Evolutionary conservation across 2,797 vertebrate species (phyloP).

Genomic region (Mus caroli): DNA sequence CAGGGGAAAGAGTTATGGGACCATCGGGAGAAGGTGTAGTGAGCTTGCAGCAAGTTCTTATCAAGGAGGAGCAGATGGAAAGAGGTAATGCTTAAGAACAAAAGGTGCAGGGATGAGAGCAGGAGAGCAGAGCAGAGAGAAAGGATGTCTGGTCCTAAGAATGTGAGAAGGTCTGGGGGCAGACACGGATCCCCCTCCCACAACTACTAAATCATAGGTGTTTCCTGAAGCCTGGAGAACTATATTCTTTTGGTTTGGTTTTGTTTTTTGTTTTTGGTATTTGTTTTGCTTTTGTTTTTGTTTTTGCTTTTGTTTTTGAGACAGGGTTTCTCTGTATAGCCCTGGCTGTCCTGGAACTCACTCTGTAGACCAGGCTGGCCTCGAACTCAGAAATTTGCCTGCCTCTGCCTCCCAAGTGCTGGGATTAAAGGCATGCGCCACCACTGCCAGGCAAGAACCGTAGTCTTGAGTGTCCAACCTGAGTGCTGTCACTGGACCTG

Average conservation of each 20-base stretch:
- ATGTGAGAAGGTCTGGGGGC: not conserved
- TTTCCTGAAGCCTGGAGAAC: not conserved
- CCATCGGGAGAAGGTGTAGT: slow-evolving; percentile 2
- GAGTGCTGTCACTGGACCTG: not conserved
- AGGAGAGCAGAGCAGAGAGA: not conserved
- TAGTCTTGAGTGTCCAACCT: not conserved
- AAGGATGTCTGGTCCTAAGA: not conserved
- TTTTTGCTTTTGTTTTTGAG: too few relatives aligned
- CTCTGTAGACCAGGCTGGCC: too few relatives aligned
- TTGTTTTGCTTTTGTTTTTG: too few relatives aligned
- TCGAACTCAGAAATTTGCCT: too few relatives aligned
- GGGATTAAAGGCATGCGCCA: too few relatives aligned
- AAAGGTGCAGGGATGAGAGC: not conserved
- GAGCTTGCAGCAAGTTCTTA: slow-evolving; percentile 58
- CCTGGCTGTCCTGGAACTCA: too few relatives aligned
- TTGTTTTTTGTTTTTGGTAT: too few relatives aligned
- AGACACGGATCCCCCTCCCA: not conserved
- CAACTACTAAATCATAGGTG: not conserved
- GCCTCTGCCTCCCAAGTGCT: too few relatives aligned
- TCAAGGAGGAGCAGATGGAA: slow-evolving; percentile 17
- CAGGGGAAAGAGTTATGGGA: slow-evolving; percentile 27
- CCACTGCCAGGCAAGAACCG: not conserved
- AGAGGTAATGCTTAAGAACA: slow-evolving; percentile 15
- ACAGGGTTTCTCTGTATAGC: too few relatives aligned
- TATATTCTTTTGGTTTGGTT: not conserved